phyloP scores from a whole-genome alignment of 1,140 invertebrate species.

The Neotoxoptera formosana region DNA sequence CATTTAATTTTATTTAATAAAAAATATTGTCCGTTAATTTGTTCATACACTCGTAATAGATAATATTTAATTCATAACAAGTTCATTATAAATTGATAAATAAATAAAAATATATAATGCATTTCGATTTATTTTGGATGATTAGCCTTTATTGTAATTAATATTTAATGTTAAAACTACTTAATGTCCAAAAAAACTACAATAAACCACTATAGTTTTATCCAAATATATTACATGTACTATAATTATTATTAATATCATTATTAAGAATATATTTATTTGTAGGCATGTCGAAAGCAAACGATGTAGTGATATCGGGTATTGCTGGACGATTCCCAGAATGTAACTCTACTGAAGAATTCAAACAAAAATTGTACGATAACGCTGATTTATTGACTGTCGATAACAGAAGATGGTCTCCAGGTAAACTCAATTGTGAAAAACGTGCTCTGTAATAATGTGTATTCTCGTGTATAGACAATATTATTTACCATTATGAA shows the following conservation, averaged over 20 bases:
- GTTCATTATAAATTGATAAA: no score
- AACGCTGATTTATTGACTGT: slow-evolving; percentile 71
- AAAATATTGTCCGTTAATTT: no score
- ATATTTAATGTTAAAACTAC: no score
- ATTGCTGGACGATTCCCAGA: slow-evolving; percentile 72
- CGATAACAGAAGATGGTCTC: slow-evolving; percentile 67
- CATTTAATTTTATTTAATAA: no score
- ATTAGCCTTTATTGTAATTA: no score
- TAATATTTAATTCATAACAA: no score
- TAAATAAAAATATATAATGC: no score
- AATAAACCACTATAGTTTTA: neutral
- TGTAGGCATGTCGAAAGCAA: slow-evolving; percentile 57
- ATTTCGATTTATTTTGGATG: no score
- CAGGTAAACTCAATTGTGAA: slow-evolving; percentile 53
- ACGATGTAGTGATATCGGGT: slow-evolving; percentile 71
- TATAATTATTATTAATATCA: no score
- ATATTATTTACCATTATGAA: neutral
- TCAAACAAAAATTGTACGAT: slow-evolving; percentile 68
- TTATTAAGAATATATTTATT: neutral
- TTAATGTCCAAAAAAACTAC: no score
- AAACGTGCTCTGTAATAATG: no score
- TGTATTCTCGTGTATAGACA: neutral
- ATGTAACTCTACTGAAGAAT: slow-evolving; percentile 70
- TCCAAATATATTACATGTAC: neutral
- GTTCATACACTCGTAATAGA: no score